Conservation (phyloP, 2,888 invertebrate genomes). For the Phanerotoma sp. region DNA sequence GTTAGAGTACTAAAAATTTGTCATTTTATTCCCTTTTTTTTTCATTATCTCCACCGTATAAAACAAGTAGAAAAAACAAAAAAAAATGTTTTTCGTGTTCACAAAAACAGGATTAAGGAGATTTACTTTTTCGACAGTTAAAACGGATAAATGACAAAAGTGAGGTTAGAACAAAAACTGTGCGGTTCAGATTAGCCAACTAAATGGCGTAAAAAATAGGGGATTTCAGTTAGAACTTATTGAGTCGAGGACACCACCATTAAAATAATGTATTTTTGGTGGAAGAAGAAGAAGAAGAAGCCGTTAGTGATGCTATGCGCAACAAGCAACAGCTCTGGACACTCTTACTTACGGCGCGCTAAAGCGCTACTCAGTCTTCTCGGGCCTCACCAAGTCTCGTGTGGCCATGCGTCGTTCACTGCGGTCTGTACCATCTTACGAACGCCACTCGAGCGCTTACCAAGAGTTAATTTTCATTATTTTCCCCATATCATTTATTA, state of each 20-base stretch:
- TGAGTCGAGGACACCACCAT: neutral
- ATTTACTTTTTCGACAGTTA: too few species aligned
- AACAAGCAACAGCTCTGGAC: neutral
- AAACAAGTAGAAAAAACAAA: too few species aligned
- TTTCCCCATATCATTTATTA: neutral
- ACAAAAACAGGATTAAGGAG: too few species aligned
- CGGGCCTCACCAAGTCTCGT: constrained; percentile 42
- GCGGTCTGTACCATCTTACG: constrained; percentile 25
- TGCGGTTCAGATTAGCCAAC: too few species aligned
- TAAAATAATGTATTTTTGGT: neutral
- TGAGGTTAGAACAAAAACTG: too few species aligned
- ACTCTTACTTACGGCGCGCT: neutral
- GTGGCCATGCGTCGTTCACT: constrained; percentile 46
- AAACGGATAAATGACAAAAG: too few species aligned
- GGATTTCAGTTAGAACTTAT: too few species aligned
- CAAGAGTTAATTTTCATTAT: neutral
- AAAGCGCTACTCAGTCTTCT: constrained; percentile 9
- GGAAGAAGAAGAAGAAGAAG: neutral
- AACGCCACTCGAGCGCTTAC: neutral
- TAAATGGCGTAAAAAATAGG: neutral
- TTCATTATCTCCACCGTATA: too few species aligned
- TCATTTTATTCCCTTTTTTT: too few species aligned
- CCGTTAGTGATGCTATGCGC: neutral
- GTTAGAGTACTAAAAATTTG: too few species aligned
- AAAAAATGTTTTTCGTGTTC: too few species aligned